Evolutionary conservation across 2,888 invertebrate species (phyloP).

Genomic region (Atrina japonica): DNA sequence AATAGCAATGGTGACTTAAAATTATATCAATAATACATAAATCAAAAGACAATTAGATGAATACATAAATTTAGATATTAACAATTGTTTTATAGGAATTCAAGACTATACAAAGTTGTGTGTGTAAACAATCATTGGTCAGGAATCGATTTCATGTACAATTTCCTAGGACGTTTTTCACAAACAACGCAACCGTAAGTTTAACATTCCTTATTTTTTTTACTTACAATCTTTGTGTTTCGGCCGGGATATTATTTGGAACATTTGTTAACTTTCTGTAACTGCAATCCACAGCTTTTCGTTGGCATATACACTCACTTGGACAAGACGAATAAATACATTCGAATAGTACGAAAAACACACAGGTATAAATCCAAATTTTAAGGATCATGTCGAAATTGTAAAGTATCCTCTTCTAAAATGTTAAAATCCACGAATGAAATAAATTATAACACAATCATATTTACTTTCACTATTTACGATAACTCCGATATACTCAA

Average conservation of each 20-base stretch:
- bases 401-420: slow-evolving; percentile 1
- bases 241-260: slow-evolving; percentile 37
- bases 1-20: too few species aligned
- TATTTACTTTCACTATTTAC: neutral
- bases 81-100: too few species aligned
- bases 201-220: too few species aligned
- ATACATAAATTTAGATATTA: too few species aligned
- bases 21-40: too few species aligned
- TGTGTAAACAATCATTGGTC: too few species aligned
- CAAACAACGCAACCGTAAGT: too few species aligned
- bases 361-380: slow-evolving; percentile 24
- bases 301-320: slow-evolving; percentile 42
- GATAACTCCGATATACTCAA: neutral
- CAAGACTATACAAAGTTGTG: too few species aligned
- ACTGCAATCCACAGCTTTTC: slow-evolving; percentile 40
- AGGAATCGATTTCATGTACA: too few species aligned
- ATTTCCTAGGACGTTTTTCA: too few species aligned
- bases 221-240: slow-evolving; percentile 46
- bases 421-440: neutral
- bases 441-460: too few species aligned
- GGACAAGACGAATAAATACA: slow-evolving; percentile 31
- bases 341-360: slow-evolving; percentile 9
- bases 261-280: slow-evolving; percentile 35
- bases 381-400: slow-evolving; percentile 15
- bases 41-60: too few species aligned